phyloP scores from a whole-genome alignment of 1,140 invertebrate genomes.

The Teleopsis dalmanni region DNA sequence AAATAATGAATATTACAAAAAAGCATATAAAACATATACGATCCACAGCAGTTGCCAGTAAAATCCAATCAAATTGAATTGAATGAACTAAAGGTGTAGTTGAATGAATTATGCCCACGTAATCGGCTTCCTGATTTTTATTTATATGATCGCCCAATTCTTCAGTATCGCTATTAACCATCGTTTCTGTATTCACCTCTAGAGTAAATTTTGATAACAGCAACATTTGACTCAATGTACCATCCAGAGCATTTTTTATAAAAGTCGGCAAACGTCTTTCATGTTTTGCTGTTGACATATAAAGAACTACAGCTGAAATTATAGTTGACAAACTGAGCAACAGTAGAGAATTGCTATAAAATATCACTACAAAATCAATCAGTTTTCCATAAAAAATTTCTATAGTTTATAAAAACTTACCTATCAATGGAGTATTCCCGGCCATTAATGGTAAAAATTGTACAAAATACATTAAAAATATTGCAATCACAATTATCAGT shows the following conservation, averaged over 20 bases:
- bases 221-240: constrained; percentile 48
- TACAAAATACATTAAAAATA: constrained; percentile 58
- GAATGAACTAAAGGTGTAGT: constrained; percentile 40
- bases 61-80: constrained; percentile 54
- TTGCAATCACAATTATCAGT: constrained; percentile 51
- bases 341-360: constrained; percentile 53
- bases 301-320: constrained; percentile 56
- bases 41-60: constrained; percentile 55
- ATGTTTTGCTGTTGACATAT: constrained; percentile 48
- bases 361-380: constrained; percentile 43
- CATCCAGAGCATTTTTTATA: constrained; percentile 49
- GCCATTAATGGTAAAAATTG: constrained; percentile 54
- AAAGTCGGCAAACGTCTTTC: constrained; percentile 50
- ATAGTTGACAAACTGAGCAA: constrained; percentile 55
- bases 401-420: constrained; percentile 41
- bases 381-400: too few species aligned
- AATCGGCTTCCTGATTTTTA: constrained; percentile 35
- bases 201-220: constrained; percentile 41
- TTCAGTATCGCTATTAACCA: constrained; percentile 17
- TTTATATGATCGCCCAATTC: constrained; percentile 39
- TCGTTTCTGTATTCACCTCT: constrained; percentile 15
- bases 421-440: constrained; percentile 56
- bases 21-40: constrained; percentile 53
- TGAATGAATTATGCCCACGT: constrained; percentile 36
- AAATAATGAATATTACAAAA: constrained; percentile 44